Percentiles rank a stretch among this genome's conserved stretches.
Conservation (phyloP, 1,140 invertebrate genomes). For the Sitophilus oryzae region DNA sequence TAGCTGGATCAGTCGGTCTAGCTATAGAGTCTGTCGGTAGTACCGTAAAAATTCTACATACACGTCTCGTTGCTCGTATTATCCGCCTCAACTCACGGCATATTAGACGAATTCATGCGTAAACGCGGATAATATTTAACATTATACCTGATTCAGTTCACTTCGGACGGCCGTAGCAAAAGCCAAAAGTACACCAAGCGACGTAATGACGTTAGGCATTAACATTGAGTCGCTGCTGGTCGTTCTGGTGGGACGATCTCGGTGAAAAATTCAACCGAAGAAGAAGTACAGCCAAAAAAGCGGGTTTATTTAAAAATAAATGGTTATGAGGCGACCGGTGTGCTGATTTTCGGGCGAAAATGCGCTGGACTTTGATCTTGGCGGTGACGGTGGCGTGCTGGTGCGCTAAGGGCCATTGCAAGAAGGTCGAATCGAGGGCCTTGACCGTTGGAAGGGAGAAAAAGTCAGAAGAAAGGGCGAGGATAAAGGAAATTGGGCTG, state of each 20-base stretch:
- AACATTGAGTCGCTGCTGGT: conserved; percentile 9
- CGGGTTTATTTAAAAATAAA: no score
- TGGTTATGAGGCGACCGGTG: no score
- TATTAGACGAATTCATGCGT: conserved; percentile 36
- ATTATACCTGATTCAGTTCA: conserved; percentile 32
- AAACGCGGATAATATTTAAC: conserved; percentile 38
- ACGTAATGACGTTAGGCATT: conserved; percentile 6
- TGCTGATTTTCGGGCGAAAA: conserved; percentile 6
- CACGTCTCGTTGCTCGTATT: conserved; percentile 19
- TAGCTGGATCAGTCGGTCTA: background rate
- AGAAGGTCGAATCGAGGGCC: no score
- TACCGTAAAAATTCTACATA: conserved; percentile 30
- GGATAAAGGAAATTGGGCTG: no score
- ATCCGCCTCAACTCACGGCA: no score
- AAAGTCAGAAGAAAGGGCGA: no score
- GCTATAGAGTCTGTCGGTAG: conserved; percentile 15
- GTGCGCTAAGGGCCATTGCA: conserved; percentile 8
- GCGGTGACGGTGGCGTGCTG: conserved; percentile 8
- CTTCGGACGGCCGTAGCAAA: conserved; percentile 25
- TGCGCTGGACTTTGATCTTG: conserved; percentile 9
- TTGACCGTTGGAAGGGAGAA: no score
- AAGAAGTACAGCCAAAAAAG: conserved; percentile 6
- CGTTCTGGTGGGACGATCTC: conserved; percentile 15
- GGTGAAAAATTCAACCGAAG: background rate
- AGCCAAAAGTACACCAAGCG: conserved; percentile 20